Base-by-base conservation (phyloP, 1,140 invertebrate genomes). In the Coboldia fuscipes region DNA sequence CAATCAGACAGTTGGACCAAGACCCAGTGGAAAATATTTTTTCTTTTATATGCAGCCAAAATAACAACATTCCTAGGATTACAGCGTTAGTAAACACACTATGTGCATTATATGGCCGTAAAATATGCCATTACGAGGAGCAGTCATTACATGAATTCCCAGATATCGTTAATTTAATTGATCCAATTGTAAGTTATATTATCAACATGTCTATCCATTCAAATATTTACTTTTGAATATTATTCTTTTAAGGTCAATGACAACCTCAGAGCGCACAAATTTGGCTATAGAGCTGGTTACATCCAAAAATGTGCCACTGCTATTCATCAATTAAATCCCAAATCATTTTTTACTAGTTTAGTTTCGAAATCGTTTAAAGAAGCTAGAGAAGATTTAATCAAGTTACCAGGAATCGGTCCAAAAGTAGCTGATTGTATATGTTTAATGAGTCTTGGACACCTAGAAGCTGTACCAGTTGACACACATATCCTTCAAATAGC, bases 401-500 rank as follows among this genome's bases (percentile, higher is more conserved):
- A 68, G 41, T 52, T 96, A 10, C 69, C 70, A 40, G 89, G 89
- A 13, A 73, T 94, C 47, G 89, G 89, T 20, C 75, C 80, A 18
- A 93, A 93, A 65, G 84, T 79, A 15, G 89, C 93, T n/a, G 93
- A 98, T 57, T 98, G 93, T 55, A 82, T 98, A 44, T 93, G 86
- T 57, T 63, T 98, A 3, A 97, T 97, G 92, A 90, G 89, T 2
- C 55, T 98, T 38, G 77, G 79, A 31, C 82, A 97, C 51, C 50
- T 86, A 29, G 68, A 78, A 48, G 75, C 88, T 0, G 72, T 97
- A 36, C 93, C 93, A 10, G 80, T 97, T 2, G 94, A 98, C 54
- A 96, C 89, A 1, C 93, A 98, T 56, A 84, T 98, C 14, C 90
- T 79, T 58, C 82, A 96, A 63, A 77, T 97, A 35, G 88, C 85